These are phyloP conservation scores for Anthoptus insignis DNA, from an alignment of 2,888 invertebrate genomes.

Conservation along the genomic window DNA sequence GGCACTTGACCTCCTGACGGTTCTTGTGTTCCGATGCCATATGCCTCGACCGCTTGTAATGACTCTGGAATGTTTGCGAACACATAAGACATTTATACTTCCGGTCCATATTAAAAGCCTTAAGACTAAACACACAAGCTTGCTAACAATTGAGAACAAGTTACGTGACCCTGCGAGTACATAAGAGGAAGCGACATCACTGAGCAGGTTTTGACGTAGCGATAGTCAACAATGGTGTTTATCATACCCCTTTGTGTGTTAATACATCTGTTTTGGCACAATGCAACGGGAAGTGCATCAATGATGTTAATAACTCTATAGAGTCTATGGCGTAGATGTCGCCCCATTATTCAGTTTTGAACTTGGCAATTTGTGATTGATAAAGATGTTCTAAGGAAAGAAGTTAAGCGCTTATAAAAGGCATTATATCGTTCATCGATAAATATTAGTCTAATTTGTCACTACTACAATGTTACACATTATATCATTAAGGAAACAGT, in stretches of 20 bases:
- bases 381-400: too few relatives aligned
- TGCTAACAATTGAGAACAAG: too few relatives aligned
- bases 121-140: too few relatives aligned
- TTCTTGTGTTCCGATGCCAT: conserved; percentile 78
- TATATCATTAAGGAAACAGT: too few relatives aligned
- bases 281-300: conserved; percentile 48
- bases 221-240: conserved; percentile 43
- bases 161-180: conserved; percentile 17
- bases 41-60: conserved; percentile 73
- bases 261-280: conserved; percentile 46
- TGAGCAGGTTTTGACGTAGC: conserved; percentile 22
- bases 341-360: background rate
- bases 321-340: too few relatives aligned
- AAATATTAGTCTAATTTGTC: too few relatives aligned
- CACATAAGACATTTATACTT: conserved; percentile 84
- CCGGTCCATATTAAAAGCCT: conserved; percentile 77
- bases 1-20: conserved; percentile 73
- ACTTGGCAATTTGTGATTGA: background rate
- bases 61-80: conserved; percentile 70
- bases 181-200: conserved; percentile 12
- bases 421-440: too few relatives aligned
- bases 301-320: conserved; percentile 45
- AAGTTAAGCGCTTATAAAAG: too few relatives aligned
- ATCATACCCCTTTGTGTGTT: conserved; percentile 45
- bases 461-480: too few relatives aligned